These are phyloP conservation scores for Melopsittacus undulatus DNA, from an alignment of 2,797 vertebrate species.

Conservation along the genomic window DNA sequence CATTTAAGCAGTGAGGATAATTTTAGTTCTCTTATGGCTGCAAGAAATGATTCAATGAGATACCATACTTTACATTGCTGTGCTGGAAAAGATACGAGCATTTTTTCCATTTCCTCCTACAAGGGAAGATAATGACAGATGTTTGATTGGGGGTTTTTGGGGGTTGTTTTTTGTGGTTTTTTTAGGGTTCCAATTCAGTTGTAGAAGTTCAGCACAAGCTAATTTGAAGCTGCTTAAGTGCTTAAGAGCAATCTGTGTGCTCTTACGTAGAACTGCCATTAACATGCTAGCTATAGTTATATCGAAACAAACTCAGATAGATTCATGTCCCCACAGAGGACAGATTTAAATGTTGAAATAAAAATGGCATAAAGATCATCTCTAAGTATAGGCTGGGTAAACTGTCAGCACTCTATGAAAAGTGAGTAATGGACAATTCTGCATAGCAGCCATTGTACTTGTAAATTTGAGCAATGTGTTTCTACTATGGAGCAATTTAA, in stretches of 20 bases:
- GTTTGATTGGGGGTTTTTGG: neutral
- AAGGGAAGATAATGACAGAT: neutral
- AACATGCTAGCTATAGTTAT: neutral
- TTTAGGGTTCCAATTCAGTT: neutral
- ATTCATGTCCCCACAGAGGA: neutral
- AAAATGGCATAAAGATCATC: neutral
- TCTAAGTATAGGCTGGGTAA: neutral
- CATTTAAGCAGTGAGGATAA: neutral
- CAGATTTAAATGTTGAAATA: conserved; percentile 12
- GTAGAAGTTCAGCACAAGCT: conserved; percentile 11
- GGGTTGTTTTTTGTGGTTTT: neutral
- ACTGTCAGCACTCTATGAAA: neutral
- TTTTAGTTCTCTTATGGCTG: neutral
- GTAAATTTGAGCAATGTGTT: neutral
- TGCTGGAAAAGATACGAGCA: neutral
- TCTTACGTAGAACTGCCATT: neutral
- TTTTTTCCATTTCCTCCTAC: neutral
- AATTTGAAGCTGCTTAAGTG: conserved; percentile 6
- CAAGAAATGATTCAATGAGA: neutral
- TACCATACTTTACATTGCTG: neutral
- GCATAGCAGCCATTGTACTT: neutral
- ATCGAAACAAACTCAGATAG: neutral
- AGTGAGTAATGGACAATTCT: neutral
- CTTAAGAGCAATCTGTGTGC: conserved; percentile 1
- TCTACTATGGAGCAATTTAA: neutral